A percentile compares a stretch with the other conserved stretches of the same genome.
Evolutionary conservation across 2,113 vertebrate genomes (phyloP).

Genomic region (Nerophis lumbriciformis): DNA sequence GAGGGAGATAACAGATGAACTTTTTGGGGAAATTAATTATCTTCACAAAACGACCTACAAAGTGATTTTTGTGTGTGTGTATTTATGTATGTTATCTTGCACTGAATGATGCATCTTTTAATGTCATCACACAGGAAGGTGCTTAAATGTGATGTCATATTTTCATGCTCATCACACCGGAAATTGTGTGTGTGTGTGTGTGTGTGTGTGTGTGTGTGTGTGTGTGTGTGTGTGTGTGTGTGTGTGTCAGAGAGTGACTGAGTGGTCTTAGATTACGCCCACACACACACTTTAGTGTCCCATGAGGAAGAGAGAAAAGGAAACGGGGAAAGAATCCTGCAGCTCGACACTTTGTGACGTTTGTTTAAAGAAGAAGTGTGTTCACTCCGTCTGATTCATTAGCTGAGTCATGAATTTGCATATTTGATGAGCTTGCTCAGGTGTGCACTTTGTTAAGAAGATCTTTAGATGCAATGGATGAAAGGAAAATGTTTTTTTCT

Average conservation of each 20-base stretch:
- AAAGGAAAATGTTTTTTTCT: not conserved
- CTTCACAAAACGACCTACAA: not conserved
- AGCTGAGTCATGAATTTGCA: not conserved
- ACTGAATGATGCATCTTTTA: not conserved
- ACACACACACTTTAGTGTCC: slow-evolving; percentile 22
- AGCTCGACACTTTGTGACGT: slow-evolving; percentile 10
- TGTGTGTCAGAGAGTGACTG: slow-evolving; percentile 5
- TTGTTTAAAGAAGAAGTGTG: slow-evolving; percentile 4
- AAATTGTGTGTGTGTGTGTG: slow-evolving; percentile 6
- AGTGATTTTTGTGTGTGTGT: no score
- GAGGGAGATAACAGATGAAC: not conserved
- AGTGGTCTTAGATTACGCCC: slow-evolving; percentile 48
- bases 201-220: slow-evolving; percentile 3
- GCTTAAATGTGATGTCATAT: slow-evolving; percentile 19
- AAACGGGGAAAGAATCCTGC: slow-evolving; percentile 5
- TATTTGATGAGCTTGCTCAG: not conserved
- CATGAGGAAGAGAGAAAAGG: slow-evolving; percentile 9
- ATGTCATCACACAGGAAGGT: slow-evolving; percentile 10
- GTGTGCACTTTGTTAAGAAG: not conserved
- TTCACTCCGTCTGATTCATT: not conserved
- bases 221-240: slow-evolving; percentile 11
- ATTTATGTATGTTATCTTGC: no score
- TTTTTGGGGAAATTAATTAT: not conserved
- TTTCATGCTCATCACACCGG: slow-evolving; percentile 11
- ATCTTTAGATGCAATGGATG: not conserved